Evolutionary conservation across 2,797 vertebrate genomes (phyloP).

Genomic region (Falco columbarius): DNA sequence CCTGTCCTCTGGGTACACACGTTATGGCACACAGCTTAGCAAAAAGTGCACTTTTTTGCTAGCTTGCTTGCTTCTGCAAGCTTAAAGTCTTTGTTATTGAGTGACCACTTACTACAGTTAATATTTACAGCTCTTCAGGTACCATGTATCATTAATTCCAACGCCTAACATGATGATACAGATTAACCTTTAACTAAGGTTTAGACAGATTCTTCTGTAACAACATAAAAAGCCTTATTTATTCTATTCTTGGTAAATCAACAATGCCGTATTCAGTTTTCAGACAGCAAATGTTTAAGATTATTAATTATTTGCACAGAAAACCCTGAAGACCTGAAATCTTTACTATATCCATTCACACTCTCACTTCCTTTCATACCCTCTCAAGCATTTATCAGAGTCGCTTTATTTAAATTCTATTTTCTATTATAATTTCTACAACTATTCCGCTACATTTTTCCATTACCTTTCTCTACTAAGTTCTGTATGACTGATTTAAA

Average conservation of each 20-base stretch:
- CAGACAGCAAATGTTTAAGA: not conserved
- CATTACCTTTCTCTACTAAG: not conserved
- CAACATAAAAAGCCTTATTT: not conserved
- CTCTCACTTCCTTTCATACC: not conserved
- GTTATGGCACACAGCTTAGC: not conserved
- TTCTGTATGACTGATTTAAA: not conserved
- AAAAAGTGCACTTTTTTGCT: not conserved
- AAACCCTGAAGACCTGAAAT: not conserved
- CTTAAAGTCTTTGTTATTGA: not conserved
- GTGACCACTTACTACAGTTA: not conserved
- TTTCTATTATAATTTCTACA: not conserved
- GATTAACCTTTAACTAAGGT: not conserved
- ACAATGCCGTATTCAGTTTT: not conserved
- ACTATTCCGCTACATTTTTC: not conserved
- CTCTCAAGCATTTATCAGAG: not conserved
- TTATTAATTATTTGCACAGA: not conserved
- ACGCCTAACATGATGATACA: not conserved
- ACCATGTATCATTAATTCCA: not conserved
- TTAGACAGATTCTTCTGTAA: not conserved
- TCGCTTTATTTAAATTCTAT: not conserved
- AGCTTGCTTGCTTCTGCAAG: not conserved
- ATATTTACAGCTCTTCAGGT: not conserved
- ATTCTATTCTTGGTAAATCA: not conserved
- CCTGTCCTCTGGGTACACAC: not conserved
- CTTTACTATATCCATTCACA: not conserved